phyloP scores from a whole-genome alignment of 2,888 invertebrate genomes.

The Phyto melanocephala region DNA sequence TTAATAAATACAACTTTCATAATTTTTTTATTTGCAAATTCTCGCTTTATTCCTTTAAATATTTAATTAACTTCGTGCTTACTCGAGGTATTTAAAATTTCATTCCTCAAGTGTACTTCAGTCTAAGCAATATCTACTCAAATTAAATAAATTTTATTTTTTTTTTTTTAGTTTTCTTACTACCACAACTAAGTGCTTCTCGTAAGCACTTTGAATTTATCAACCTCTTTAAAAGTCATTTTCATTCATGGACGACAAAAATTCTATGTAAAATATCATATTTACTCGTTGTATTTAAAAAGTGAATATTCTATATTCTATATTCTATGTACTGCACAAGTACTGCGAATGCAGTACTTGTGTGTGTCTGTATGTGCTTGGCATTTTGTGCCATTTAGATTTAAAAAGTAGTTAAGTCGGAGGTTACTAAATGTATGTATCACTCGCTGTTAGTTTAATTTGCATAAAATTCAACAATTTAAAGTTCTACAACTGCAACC shows the following conservation, averaged over 20 bases:
- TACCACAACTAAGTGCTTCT: not conserved
- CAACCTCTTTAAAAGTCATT: slow-evolving; percentile 28
- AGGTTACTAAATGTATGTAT: slow-evolving; percentile 10
- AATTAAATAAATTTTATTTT: slow-evolving; percentile 14
- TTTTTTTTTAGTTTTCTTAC: not conserved
- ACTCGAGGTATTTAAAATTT: too few relatives aligned
- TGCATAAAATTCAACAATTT: slow-evolving; percentile 61
- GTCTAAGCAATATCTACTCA: not conserved
- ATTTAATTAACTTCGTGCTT: not conserved
- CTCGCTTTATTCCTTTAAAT: not conserved
- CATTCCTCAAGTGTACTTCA: not conserved
- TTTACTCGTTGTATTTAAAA: slow-evolving; percentile 28
- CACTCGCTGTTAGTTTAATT: slow-evolving; percentile 50
- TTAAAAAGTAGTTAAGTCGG: slow-evolving; percentile 21
- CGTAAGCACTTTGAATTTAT: slow-evolving; percentile 32
- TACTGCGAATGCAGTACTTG: not conserved
- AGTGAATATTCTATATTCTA: slow-evolving; percentile 56
- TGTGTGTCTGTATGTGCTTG: not conserved
- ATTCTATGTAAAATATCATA: slow-evolving; percentile 4
- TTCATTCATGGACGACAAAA: slow-evolving; percentile 1
- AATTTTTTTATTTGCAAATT: not conserved
- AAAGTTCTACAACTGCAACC: slow-evolving; percentile 12
- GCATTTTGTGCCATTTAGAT: slow-evolving; percentile 24
- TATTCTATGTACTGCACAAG: slow-evolving; percentile 20
- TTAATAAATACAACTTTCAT: not conserved